Evolutionary conservation across 2,113 vertebrate genomes (phyloP).

Genomic region (Urocynchramus pylzowi): DNA sequence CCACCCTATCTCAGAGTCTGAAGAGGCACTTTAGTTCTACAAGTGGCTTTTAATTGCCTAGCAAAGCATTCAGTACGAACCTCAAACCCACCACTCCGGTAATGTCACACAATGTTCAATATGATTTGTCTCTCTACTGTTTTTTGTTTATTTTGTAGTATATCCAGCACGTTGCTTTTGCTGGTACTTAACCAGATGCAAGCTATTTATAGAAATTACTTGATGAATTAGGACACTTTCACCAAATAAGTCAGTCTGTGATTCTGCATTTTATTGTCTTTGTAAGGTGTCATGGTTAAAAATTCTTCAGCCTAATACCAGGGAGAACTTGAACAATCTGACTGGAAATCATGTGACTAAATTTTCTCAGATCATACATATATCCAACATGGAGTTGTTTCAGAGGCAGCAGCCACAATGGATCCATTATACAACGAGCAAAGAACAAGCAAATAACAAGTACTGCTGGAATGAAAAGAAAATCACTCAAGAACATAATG

Average conservation of each 20-base stretch:
- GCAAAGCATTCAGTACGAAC: not conserved
- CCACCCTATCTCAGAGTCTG: not conserved
- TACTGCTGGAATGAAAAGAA: not conserved
- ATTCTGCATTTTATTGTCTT: not conserved
- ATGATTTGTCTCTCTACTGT: not conserved
- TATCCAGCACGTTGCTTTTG: not conserved
- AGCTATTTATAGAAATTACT: not conserved
- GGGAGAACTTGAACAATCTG: not conserved
- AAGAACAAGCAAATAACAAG: not conserved
- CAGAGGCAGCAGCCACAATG: not conserved
- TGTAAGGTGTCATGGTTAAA: not conserved
- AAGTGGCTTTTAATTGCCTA: not conserved
- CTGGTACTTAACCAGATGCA: not conserved
- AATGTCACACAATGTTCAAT: not conserved
- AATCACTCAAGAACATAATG: not conserved
- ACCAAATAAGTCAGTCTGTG: not conserved
- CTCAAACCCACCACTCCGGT: rapidly evolving
- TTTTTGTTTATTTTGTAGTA: not conserved
- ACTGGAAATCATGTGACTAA: not conserved
- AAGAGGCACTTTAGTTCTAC: not conserved
- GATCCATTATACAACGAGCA: not conserved
- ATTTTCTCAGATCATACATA: not conserved
- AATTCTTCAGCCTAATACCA: not conserved
- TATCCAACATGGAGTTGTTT: not conserved
- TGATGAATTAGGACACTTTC: not conserved